These are phyloP conservation scores for Agrochola lychnidis DNA, from an alignment of 2,888 invertebrate genomes.

Conservation along the genomic window DNA sequence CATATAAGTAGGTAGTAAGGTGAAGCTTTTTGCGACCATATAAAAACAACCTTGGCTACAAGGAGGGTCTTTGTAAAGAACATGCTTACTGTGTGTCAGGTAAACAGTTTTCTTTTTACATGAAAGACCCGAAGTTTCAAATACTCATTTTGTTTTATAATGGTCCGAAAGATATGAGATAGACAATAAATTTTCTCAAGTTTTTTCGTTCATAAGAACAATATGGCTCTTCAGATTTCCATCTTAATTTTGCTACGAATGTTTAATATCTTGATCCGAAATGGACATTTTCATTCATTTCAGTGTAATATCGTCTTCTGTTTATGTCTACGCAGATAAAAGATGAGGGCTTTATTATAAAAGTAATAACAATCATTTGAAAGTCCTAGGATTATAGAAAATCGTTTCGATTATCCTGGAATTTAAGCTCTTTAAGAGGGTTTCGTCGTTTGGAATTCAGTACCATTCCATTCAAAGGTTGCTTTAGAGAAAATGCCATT, in stretches of 20 bases:
- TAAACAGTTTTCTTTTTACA: constrained; percentile 8
- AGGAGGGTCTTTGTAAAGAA: background rate
- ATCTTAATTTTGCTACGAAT: constrained; percentile 49
- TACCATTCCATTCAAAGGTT: constrained; percentile 11
- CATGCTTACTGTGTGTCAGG: background rate
- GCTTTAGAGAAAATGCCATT: constrained; percentile 5
- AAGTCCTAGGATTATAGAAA: constrained; percentile 23
- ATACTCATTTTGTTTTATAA: constrained; percentile 30
- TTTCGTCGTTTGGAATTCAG: constrained; percentile 15
- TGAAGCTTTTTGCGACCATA: background rate
- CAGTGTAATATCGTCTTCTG: constrained; percentile 48
- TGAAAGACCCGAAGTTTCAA: background rate
- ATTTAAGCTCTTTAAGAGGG: constrained; percentile 19
- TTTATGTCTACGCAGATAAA: constrained; percentile 41
- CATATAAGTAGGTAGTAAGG: background rate
- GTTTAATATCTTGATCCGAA: constrained; percentile 48
- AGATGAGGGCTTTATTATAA: constrained; percentile 32
- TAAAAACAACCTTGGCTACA: background rate
- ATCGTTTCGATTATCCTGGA: constrained; percentile 31
- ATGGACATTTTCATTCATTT: constrained; percentile 46
- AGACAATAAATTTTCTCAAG: background rate
- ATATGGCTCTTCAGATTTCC: constrained; percentile 31
- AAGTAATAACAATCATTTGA: constrained; percentile 38
- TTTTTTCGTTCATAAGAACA: constrained; percentile 29
- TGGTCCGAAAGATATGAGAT: constrained; percentile 6